These are phyloP conservation scores for Drosophila sordidapex DNA, from an alignment of 2,888 invertebrate species.

Conservation along the genomic window DNA sequence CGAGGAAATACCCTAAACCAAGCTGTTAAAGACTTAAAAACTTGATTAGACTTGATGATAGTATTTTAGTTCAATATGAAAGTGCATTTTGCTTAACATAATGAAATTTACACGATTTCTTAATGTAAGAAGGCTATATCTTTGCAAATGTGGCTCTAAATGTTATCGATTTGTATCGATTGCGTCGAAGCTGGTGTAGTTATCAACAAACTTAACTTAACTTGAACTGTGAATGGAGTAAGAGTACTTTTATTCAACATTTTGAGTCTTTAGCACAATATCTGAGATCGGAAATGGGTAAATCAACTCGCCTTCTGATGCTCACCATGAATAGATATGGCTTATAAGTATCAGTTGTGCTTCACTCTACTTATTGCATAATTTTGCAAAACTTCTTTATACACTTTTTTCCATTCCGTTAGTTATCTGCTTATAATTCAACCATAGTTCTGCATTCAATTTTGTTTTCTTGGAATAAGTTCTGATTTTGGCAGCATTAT, in stretches of 20 bases:
- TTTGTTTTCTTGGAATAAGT: background rate
- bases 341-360: background rate
- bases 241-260: background rate
- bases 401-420: background rate
- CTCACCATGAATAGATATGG: no score
- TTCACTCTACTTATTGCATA: background rate
- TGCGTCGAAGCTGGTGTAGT: no score
- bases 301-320: background rate
- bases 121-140: background rate
- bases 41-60: no score
- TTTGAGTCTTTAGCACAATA: background rate
- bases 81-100: accelerated
- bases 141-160: background rate
- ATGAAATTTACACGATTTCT: background rate
- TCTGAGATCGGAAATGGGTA: background rate
- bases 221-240: background rate
- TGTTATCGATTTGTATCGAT: background rate
- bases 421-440: background rate
- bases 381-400: background rate
- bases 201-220: background rate
- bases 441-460: background rate
- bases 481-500: background rate
- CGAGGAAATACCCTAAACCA: background rate
- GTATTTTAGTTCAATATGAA: background rate
- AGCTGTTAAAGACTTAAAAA: background rate